Conservation (phyloP, 2,797 vertebrate species). For the Rhinichthys osculus region DNA sequence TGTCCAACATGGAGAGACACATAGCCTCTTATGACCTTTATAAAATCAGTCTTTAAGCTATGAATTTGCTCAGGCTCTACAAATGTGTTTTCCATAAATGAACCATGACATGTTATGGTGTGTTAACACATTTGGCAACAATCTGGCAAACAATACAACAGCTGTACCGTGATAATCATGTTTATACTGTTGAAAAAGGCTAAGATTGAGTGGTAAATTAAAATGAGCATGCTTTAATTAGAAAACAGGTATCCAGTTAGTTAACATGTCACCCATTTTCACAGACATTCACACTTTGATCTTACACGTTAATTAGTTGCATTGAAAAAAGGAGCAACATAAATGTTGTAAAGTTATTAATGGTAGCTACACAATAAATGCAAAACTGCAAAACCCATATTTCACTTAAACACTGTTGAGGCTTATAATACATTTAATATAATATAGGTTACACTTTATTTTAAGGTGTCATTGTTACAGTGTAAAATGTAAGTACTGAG, state of each 20-base stretch:
- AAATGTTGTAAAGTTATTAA: background rate
- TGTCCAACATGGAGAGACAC: constrained; percentile 17
- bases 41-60: constrained; percentile 4
- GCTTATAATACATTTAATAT: background rate
- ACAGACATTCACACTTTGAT: background rate
- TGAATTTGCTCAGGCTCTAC: background rate
- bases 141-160: background rate
- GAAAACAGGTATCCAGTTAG: background rate
- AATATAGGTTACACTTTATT: background rate
- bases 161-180: constrained; percentile 14
- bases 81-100: background rate
- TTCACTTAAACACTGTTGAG: background rate
- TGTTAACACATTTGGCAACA: constrained; percentile 4
- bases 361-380: background rate
- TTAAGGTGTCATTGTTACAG: no score
- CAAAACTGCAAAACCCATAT: background rate
- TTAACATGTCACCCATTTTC: background rate
- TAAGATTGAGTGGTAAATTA: constrained; percentile 11
- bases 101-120: background rate
- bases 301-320: background rate
- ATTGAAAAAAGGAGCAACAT: background rate
- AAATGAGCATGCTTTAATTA: background rate
- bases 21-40: background rate
- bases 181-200: background rate
- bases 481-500: no score